Evolutionary conservation across 2,888 invertebrate genomes (phyloP), one percentile per base, ranked within the genome.

Genomic region (Diarsia brunnea): DNA sequence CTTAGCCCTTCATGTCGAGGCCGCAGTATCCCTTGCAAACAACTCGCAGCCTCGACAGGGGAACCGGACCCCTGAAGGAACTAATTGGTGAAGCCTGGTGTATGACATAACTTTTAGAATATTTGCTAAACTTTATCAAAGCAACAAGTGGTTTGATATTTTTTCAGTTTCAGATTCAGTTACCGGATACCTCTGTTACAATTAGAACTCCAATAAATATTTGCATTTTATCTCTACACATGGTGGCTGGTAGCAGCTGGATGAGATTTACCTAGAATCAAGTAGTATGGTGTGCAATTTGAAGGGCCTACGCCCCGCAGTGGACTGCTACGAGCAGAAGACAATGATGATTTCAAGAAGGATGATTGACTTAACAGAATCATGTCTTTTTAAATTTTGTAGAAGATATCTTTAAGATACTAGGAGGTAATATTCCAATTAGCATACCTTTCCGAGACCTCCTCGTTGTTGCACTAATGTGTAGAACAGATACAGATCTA

Each of bases 401-500:
- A 19, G 10, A 19, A 2, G 19, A 66, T 16, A 2, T 16, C 4
- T 49, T 69, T 21, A 2, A 11, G 21, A 24, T 38, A 38, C 58
- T 61, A 49, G 47, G n/a, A 67, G 91, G 2, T 31, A n/a, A 94
- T n/a, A n/a, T 73, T 43, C 2, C 49, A 27, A 3, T 7, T 27
- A n/a, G 21, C 68, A 96, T 95, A 99, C 99, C 98, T 99, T 99
- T 89, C 98, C 97, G 97, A 99, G 98, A 89, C 99, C 99, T 89
- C 99, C 99, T 90, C 98, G 97, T 84, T 98, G 98, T 89, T 98
- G 99, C 70, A 99, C 99, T 92, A 99, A 97, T 89, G 98, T 98
- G 95, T 99, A 99, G 88, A 99, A 97, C 82, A 98, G 97, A 96
- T 98, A 99, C 87, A 99, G 97, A 97, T 99, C 99, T 91, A 99